Conservation (phyloP, 1,140 invertebrate genomes). For the Homalodisca vitripennis region DNA sequence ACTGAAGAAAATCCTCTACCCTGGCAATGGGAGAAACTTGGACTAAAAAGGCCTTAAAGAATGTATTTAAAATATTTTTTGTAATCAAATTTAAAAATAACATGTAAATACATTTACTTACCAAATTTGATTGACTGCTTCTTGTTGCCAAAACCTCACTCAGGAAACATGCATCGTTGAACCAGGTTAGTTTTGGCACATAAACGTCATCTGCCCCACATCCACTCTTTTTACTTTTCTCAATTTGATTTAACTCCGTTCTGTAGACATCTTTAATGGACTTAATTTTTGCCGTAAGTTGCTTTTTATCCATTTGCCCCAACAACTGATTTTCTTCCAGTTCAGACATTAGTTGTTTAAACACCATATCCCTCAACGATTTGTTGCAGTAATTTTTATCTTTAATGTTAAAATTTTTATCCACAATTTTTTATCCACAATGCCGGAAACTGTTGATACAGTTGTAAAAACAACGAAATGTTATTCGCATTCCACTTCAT, state of each 20-base stretch:
- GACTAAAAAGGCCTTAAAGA: neutral
- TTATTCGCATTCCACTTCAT: neutral
- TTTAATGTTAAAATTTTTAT: no score
- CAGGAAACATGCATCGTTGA: constrained; percentile 5
- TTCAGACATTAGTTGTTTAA: neutral
- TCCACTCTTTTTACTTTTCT: constrained; percentile 5
- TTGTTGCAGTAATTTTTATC: neutral
- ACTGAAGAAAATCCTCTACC: neutral
- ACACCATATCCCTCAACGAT: neutral
- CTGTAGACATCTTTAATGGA: neutral
- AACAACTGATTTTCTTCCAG: neutral
- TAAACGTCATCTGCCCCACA: neutral
- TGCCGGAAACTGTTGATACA: neutral
- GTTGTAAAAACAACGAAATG: neutral
- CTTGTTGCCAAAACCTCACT: constrained; percentile 1
- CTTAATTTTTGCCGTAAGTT: neutral
- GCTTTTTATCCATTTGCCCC: neutral
- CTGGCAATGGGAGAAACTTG: neutral
- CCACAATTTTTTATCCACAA: neutral
- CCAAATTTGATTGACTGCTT: constrained; percentile 11
- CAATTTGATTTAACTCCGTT: neutral
- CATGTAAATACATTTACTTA: constrained; percentile 1
- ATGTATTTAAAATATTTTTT: neutral
- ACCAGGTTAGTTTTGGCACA: neutral
- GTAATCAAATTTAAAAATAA: neutral